Base-by-base conservation (phyloP, 2,888 invertebrate species). In the Xestia sexstrigata region DNA sequence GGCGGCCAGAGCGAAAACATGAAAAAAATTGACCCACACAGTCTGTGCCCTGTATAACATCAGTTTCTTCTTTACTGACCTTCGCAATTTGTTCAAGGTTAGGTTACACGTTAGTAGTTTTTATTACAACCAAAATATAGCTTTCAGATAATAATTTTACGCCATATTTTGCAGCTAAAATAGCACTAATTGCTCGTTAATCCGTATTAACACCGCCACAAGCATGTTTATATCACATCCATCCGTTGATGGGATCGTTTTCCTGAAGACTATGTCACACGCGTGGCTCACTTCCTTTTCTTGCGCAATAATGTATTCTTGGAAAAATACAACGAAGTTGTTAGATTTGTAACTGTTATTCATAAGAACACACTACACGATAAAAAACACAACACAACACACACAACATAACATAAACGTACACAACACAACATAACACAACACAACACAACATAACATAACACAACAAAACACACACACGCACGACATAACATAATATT, bases 181-280 rank as follows among this genome's bases (percentile, higher is more conserved):
- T 65, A 65, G 42, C 65, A 15, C n/a, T 65, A 42, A 65, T 13
- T 65, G 42, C 42, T 65, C 65, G 45, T 65, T 42, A 65, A 65
- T 17, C n/a, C 8, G 42, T 42, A 26, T 42, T 35, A 65, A n/a
- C 13, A 65, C 65, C 65, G 65, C 15, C 65, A 65, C 17, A 26
- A 65, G 42, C n/a, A 65, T 17, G 17, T 65, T 26, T 65, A 26
- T 17, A 42, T 42, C 42, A 42, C 42, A 65, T 65, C 65, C 65
- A 65, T 65, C 65, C 65, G 65, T 15, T 5, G 8, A 42, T 26
- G 26, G 42, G 65, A n/a, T 39, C 17, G 42, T 17, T 42, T 42
- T 13, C 65, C 65, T 13, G n/a, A 13, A 42, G 17, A 9, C 42
- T 42, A 0, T 23, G 65, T 65, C 42, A 42, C 4, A 9, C 23